Evolutionary conservation across 2,113 vertebrate genomes (phyloP), one percentile per base, ranked within the genome.

Genomic region (Ornithorhynchus anatinus): DNA sequence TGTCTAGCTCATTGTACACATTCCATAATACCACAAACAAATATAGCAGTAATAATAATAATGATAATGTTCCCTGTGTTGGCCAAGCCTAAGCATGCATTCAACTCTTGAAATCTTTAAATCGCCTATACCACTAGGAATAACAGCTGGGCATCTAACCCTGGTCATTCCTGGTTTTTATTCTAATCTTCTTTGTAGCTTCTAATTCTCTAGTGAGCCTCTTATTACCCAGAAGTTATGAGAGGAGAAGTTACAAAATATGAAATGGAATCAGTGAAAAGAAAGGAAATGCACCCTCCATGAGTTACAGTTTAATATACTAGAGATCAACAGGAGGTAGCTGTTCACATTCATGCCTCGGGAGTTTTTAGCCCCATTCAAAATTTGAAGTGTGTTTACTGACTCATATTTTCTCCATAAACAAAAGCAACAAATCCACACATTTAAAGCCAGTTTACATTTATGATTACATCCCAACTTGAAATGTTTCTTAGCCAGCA

Each of bases 321-420:
- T 33, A 43, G 72, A 57, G 44, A 50, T 29, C 57, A 77, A 53
- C 72, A 45, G 62, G 58, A 74, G 50, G 66, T 50, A 77, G 69
- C 58, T 53, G 40, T 81, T 75, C 81, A 59, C 78, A 71, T 75
- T 72, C 72, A 32, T 44, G 64, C 75, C 68, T 70, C 84, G 63
- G 72, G 63, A 22, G 40, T 71, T 50, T 45, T 64, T 61, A 51
- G 78, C 43, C 48, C 60, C 79, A 84, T 80, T 53, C 51, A 56
- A 68, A 84, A 82, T 75, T 53, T 48, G 36, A 70, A 80, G 63
- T 68, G 52, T 81, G 75, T 80, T 88, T 77, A 85, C 70, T 15
- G 6, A 51, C 81, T 64, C 78, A 73, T 69, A 70, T 39, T 77
- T 69, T 40, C 58, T 80, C 44, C 36, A 5, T 54, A 50, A 77